Percentiles rank a stretch among this genome's conserved stretches.
phyloP scores from a whole-genome alignment of 2,113 vertebrate genomes.

The Ptyas mucosa region DNA sequence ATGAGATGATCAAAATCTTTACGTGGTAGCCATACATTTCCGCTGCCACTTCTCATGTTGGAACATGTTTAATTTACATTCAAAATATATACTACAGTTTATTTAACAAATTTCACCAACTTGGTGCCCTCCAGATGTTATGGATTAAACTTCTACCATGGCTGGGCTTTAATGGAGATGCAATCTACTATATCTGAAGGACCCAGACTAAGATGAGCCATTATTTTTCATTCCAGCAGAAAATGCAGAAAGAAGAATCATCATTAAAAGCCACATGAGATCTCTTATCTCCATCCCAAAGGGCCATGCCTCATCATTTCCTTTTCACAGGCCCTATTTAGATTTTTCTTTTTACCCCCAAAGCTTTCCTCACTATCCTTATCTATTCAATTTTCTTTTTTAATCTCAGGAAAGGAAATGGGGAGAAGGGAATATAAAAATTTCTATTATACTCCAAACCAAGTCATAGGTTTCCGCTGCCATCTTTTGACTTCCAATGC shows the following conservation, averaged over 20 bases:
- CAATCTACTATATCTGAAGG: background rate
- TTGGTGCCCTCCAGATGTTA: background rate
- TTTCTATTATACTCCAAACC: conserved; percentile 13
- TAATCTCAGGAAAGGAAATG: background rate
- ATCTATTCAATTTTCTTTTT: background rate
- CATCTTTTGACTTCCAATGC: background rate
- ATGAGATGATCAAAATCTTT: background rate
- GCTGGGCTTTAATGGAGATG: background rate
- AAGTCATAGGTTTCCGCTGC: background rate
- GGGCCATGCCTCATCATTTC: background rate
- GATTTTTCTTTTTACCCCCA: background rate
- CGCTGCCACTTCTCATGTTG: background rate
- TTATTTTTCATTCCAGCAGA: background rate
- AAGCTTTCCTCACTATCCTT: background rate
- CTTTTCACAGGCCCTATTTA: background rate
- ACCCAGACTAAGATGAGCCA: background rate
- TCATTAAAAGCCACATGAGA: background rate
- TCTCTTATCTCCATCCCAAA: background rate
- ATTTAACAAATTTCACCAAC: background rate
- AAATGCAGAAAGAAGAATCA: background rate
- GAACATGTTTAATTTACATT: background rate
- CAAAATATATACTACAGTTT: background rate
- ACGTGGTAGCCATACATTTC: background rate
- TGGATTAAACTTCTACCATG: background rate
- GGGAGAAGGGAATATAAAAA: background rate